Base-by-base conservation (phyloP, 2,888 invertebrate species). In the Drosophila infuscata region DNA sequence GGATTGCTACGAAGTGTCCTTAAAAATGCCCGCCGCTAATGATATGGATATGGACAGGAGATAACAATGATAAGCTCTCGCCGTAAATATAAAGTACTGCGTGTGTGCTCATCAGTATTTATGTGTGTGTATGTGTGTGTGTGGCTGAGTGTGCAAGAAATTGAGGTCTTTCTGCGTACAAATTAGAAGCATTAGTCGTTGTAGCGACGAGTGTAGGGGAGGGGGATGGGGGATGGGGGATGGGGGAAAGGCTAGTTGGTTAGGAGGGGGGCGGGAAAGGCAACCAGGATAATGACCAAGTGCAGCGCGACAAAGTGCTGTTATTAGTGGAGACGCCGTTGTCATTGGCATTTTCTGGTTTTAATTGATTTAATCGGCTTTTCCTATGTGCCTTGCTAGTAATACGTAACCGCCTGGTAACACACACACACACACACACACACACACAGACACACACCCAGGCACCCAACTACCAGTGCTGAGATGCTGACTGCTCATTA, bases 331-430 rank as follows among this genome's bases (percentile, higher is more conserved):
- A 67, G 69, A 51, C 72, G 77, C 62, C 57, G 67, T 53, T 56
- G 70, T 74, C 75, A 66, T 46, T 65, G 77, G 73, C 62, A 74
- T 77, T 89, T 89, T 79, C 76, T 69, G 78, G 58, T 79, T 87
- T 88, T 85, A 85, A 86, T 86, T 89, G 85, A 86, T 89, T 89
- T 89, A 86, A 86, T 86, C 85, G 84, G 84, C 77, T 89, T 89
- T 76, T 36, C 35, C 25, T n/a, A 11, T 29, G 3, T 6, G 52
- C 52, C 52, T 52, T 12, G 33, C 20, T 52, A 20, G n/a, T 29
- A n/a, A 20, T 20, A 41, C 30, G 56, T 30, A 58, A 58, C 20
- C 33, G 32, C 30, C 30, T 30, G 33, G 20, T 25, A 30, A 17
- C 51, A 30, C 53, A 41, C 46, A 46, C 43, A 52, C 43, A 30